Evolutionary conservation across 2,797 vertebrate genomes (phyloP).

Genomic region (Melanotaenia nigrans): DNA sequence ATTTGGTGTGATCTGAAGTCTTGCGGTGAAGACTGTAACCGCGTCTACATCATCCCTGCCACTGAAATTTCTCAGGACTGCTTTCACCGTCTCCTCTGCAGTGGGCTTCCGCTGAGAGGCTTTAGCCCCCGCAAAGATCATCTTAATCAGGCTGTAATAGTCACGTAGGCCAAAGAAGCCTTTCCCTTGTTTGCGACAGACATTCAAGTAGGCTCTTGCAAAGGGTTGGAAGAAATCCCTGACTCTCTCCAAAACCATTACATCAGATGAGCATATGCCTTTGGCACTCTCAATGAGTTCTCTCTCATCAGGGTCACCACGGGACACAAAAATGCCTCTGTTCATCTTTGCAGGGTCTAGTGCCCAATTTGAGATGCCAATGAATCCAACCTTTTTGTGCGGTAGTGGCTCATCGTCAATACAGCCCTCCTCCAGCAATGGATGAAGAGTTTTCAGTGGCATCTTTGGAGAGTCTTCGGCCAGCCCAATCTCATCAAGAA

Average conservation of each 20-base stretch:
- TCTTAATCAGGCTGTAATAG: conserved; percentile 98
- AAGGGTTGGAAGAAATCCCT: conserved; percentile 87
- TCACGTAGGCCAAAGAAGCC: conserved; percentile 97
- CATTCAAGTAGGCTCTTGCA: conserved; percentile 85
- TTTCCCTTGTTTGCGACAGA: conserved; percentile 86
- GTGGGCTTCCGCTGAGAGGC: conserved; percentile 76
- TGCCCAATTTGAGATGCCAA: conserved; percentile 98
- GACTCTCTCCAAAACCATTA: conserved; percentile 83
- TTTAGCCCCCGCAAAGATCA: conserved; percentile 89
- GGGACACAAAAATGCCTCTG: conserved; percentile 95
- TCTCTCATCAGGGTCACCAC: conserved; percentile 86
- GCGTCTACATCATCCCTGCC: conserved; percentile 87
- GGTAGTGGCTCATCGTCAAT: conserved; percentile 91
- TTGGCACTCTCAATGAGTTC: conserved; percentile 91
- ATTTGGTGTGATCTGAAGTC: conserved; percentile 60
- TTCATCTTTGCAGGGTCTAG: conserved; percentile 99
- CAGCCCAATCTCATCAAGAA: conserved; percentile 96
- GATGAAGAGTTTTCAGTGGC: conserved; percentile 96
- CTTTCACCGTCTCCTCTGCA: conserved; percentile 78
- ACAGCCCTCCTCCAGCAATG: conserved; percentile 95
- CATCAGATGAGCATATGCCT: conserved; percentile 91
- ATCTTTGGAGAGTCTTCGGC: conserved; percentile 97
- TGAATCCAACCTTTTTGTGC: conserved; percentile 96
- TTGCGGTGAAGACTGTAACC: conserved; percentile 84
- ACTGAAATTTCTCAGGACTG: conserved; percentile 94